phyloP scores from a whole-genome alignment of 2,888 invertebrate species.

The Agonum fuliginosum region DNA sequence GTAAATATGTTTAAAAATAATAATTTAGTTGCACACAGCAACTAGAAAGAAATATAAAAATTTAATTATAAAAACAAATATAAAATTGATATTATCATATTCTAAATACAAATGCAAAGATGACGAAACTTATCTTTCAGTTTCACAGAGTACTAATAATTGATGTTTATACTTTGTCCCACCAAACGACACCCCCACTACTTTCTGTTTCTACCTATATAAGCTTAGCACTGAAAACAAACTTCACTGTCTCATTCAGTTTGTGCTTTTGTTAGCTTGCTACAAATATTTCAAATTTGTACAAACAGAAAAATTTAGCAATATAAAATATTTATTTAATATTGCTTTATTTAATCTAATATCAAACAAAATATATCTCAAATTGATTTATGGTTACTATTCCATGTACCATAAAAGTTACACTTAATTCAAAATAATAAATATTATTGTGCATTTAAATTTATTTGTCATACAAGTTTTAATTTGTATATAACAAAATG shows the following conservation, averaged over 20 bases:
- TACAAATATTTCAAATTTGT: constrained; percentile 2
- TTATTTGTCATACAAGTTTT: constrained; percentile 34
- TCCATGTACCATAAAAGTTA: constrained; percentile 73
- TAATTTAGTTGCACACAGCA: too few species aligned
- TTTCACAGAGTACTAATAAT: constrained; percentile 42
- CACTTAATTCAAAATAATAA: constrained; percentile 66
- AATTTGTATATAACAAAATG: constrained; percentile 64
- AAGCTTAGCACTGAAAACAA: constrained; percentile 9
- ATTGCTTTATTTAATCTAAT: constrained; percentile 64
- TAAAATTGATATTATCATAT: constrained; percentile 39
- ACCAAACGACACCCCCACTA: constrained; percentile 37
- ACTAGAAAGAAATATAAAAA: not conserved
- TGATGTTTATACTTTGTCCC: constrained; percentile 50
- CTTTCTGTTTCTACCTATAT: constrained; percentile 7
- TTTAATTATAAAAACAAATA: constrained; percentile 49
- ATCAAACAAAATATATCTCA: constrained; percentile 68
- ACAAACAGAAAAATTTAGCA: not conserved
- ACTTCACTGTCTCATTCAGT: constrained; percentile 11
- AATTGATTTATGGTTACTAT: constrained; percentile 71
- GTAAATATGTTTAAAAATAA: not conserved
- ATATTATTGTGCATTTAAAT: constrained; percentile 49
- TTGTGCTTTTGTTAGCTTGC: not conserved
- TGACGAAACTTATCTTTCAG: constrained; percentile 53
- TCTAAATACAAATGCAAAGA: constrained; percentile 45
- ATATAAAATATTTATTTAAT: not conserved